These are phyloP conservation scores for Heterocephalus glaber DNA, from an alignment of 2,113 vertebrate genomes.

Conservation along the genomic window DNA sequence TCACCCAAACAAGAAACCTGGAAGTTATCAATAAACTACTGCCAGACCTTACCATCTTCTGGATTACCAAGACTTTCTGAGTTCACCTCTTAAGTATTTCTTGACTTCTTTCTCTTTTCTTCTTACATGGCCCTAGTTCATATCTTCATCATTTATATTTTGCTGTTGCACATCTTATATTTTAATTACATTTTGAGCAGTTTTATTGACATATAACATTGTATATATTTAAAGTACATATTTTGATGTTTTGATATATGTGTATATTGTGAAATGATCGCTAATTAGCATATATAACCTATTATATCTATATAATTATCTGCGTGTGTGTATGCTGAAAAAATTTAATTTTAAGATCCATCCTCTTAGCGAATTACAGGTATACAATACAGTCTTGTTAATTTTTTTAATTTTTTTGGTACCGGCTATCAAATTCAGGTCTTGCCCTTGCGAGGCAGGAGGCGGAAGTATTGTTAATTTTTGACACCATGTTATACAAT, in stretches of 20 bases:
- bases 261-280: not conserved
- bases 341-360: not conserved
- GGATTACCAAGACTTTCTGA: not conserved
- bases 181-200: not conserved
- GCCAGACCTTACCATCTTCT: not conserved
- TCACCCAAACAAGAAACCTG: not conserved
- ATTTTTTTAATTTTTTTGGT: too few relatives aligned
- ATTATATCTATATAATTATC: not conserved
- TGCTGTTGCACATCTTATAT: not conserved
- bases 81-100: not conserved
- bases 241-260: not conserved
- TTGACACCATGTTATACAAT: not conserved
- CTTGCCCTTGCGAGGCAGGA: too few relatives aligned
- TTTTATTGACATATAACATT: not conserved
- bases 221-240: not conserved
- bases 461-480: not conserved
- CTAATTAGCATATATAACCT: not conserved
- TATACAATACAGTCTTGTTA: not conserved
- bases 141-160: not conserved
- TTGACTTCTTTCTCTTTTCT: not conserved
- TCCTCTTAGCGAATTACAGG: not conserved
- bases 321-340: not conserved
- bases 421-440: too few relatives aligned
- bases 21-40: not conserved
- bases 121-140: not conserved